phyloP scores from a whole-genome alignment of 1,140 invertebrate species.

The Catajapyx aquilonaris region DNA sequence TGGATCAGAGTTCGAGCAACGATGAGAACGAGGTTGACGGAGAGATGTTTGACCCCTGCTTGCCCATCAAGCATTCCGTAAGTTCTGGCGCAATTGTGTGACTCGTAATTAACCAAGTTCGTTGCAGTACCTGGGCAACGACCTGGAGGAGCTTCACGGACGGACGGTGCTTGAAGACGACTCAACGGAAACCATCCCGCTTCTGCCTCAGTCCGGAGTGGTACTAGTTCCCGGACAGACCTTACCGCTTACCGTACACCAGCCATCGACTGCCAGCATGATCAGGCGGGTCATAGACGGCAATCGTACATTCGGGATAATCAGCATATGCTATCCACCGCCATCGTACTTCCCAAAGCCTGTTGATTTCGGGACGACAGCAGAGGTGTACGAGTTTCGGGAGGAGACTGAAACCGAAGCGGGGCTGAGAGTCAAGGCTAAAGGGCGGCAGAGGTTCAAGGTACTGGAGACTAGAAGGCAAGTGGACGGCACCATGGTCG shows the following conservation, averaged over 20 bases:
- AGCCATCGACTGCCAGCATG: constrained; percentile 29
- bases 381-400: constrained; percentile 43
- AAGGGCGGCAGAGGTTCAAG: constrained; percentile 41
- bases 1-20: no score
- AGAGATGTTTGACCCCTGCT: no score
- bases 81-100: no score
- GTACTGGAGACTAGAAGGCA: constrained; percentile 26
- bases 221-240: constrained; percentile 49
- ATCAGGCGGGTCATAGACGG: constrained; percentile 28
- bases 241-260: constrained; percentile 41
- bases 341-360: no score
- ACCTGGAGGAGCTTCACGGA: constrained; percentile 36
- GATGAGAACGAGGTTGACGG: no score
- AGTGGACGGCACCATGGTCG: no score
- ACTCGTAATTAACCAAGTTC: no score
- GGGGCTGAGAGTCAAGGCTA: constrained; percentile 31
- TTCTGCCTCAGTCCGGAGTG: constrained; percentile 33
- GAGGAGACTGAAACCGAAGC: constrained; percentile 18
- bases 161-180: constrained; percentile 34
- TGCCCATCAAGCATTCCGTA: no score
- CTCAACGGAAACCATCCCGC: constrained; percentile 25
- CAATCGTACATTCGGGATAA: constrained; percentile 37
- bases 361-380: constrained; percentile 39
- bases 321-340: no score
- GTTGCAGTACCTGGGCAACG: constrained; percentile 41